phyloP scores from a whole-genome alignment of 2,888 invertebrate genomes.

The Cotesia congregata region DNA sequence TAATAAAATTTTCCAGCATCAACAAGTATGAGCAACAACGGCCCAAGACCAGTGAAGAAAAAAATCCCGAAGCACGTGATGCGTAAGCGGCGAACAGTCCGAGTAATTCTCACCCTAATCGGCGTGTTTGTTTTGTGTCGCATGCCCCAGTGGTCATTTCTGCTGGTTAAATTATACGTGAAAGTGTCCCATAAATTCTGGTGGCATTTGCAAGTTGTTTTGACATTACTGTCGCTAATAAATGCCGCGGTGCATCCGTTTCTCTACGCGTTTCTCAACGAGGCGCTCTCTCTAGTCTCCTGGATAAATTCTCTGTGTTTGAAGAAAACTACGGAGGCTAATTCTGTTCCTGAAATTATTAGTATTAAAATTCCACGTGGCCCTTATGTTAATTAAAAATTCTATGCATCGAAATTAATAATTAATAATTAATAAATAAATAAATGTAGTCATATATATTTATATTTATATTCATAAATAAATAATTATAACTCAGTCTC shows the following conservation, averaged over 20 bases:
- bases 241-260: slow-evolving; percentile 75
- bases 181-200: slow-evolving; percentile 56
- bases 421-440: too few species aligned
- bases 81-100: slow-evolving; percentile 74
- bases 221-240: slow-evolving; percentile 72
- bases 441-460: neutral
- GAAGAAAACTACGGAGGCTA: slow-evolving; percentile 24
- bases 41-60: slow-evolving; percentile 27
- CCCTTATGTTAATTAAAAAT: slow-evolving; percentile 40
- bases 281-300: slow-evolving; percentile 64
- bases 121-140: slow-evolving; percentile 73
- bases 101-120: slow-evolving; percentile 73
- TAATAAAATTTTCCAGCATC: slow-evolving; percentile 43
- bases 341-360: slow-evolving; percentile 28
- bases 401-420: too few species aligned
- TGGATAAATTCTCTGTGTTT: slow-evolving; percentile 44
- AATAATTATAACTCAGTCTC: slow-evolving; percentile 18
- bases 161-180: slow-evolving; percentile 70
- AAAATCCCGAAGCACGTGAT: slow-evolving; percentile 47
- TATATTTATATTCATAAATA: slow-evolving; percentile 9
- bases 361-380: slow-evolving; percentile 49
- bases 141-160: slow-evolving; percentile 73
- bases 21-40: slow-evolving; percentile 42
- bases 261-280: slow-evolving; percentile 75
- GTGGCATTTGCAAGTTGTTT: slow-evolving; percentile 72